Base-by-base conservation (phyloP, 1,140 invertebrate species). In the Trichonephila inaurata region DNA sequence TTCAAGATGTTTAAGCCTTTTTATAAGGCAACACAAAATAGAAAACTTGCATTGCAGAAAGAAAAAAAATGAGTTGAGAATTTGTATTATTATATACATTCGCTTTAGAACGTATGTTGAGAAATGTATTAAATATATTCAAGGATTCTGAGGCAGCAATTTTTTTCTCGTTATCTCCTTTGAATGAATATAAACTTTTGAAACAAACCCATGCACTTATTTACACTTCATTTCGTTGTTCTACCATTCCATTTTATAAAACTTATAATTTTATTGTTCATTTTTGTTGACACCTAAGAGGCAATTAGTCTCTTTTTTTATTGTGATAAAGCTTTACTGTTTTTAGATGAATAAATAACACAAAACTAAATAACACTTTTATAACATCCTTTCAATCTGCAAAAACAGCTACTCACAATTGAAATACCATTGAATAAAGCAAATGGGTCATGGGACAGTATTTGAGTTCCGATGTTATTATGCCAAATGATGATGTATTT, bases 381-480 rank as follows among this genome's bases (percentile, higher is more conserved):
- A 40, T 40, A 16, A 77, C 72, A 77, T 16, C 72, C 33, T 77
- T 77, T 77, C 72, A 40, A 40, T 40, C 72, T 18, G 16, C 62
- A 64, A 77, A 18, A 33, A 14, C 5, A 77, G 72, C 16, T 40
- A 33, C 14, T 51, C 51, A 10, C 33, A 18, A 18, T 77, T 77
- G 14, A 18, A 40, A 33, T 77, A 2, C 72, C 33, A 33, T 77
- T 77, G 18, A 77, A 77, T 33, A 33, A 40, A 77, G 72, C 72
- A 77, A 77, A 40, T 33, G 72, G 72, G 28, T 77, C 28, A 72
- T 72, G 69, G 28, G 24, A 72, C 69, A 77, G 33, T 77, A 77
- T 10, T 77, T 77, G 33, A 33, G 28, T 40, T 28, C 4, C 72
- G 28, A 33, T 77, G 33, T 77, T 77, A 33, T 33, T 28, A 12